Evolutionary conservation across 2,797 vertebrate genomes (phyloP), one percentile per base, ranked within the genome.

Genomic region (Acanthurus tractus): DNA sequence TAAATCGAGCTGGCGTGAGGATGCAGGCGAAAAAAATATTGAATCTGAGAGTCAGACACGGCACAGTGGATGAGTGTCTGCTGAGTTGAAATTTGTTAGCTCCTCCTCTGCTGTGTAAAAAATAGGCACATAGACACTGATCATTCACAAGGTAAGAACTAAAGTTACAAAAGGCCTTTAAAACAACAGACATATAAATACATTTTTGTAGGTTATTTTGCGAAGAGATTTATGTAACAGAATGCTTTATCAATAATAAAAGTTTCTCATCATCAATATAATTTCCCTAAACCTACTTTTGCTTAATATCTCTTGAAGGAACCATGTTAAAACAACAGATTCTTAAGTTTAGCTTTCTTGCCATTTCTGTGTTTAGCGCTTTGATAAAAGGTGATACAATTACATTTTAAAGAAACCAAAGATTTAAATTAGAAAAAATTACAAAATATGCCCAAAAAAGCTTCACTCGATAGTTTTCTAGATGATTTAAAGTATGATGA

Each of bases 1-100:
- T 93, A 91, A 92, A 90, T 92, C 86, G 90, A 74, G 50, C 77
- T 74, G 78, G 63, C 68, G 72, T 81, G 70, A 74, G 80, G 77
- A 81, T 83, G 80, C 81, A 81, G 79, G 84, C 89, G 83, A 84
- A 87, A 93, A 82, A 69, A 63, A 85, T 34, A 34, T 58, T 77
- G 55, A 59, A 78, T 52, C 58, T 87, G 82, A 58, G 73, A 74
- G 79, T 91, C 80, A 89, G 63, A 85, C 48, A 53, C 78, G 46
- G 73, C 56, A 80, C 70, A 73, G 76, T 25, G 50, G 81, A 85
- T 45, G 58, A 65, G 69, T 61, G 74, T 79, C 74, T 59, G 57
- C 63, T 56, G 29, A 34, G 29, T 34, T 34, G 29, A 34, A 34
- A 34, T 34, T 34, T 3, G 29, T 34, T 34, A 6, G 29, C 29